phyloP scores from a whole-genome alignment of 2,888 invertebrate species.

The Epinotia ramella region DNA sequence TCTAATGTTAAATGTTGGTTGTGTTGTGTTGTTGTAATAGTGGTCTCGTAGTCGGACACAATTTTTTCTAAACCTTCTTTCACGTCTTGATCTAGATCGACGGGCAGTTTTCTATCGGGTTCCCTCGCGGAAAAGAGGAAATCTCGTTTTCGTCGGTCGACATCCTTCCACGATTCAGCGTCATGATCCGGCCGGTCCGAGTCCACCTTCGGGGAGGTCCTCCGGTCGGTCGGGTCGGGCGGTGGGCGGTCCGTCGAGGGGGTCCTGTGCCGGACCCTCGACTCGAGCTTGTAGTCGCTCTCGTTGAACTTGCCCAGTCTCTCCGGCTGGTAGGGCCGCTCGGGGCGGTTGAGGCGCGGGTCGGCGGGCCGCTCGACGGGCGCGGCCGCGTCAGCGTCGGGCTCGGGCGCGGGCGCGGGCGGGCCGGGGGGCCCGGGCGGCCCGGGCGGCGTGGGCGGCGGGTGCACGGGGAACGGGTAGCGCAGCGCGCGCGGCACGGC shows the following conservation, averaged over 20 bases:
- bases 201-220: conserved; percentile 56
- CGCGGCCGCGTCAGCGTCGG: conserved; percentile 41
- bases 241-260: conserved; percentile 63
- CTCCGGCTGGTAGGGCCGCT: conserved; percentile 56
- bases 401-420: conserved; percentile 30
- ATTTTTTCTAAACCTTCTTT: conserved; percentile 54
- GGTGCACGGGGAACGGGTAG: conserved; percentile 32
- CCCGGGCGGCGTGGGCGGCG: conserved; percentile 35
- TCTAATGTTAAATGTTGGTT: conserved; percentile 44
- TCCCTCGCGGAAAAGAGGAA: conserved; percentile 50
- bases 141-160: conserved; percentile 62
- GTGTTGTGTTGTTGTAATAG: too few relatives aligned
- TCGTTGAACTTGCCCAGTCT: conserved; percentile 60
- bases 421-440: conserved; percentile 19
- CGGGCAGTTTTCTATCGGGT: conserved; percentile 54
- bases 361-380: conserved; percentile 55
- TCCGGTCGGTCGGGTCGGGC: conserved; percentile 55
- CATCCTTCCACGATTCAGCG: conserved; percentile 64
- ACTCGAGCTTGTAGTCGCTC: conserved; percentile 60
- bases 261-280: conserved; percentile 84
- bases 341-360: conserved; percentile 60
- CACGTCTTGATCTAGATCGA: conserved; percentile 56
- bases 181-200: conserved; percentile 57
- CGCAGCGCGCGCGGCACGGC: conserved; percentile 70
- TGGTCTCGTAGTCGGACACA: conserved; percentile 54